These are phyloP conservation scores for Aselliscus stoliczkanus DNA, from an alignment of 2,797 vertebrate species.

Conservation along the genomic window DNA sequence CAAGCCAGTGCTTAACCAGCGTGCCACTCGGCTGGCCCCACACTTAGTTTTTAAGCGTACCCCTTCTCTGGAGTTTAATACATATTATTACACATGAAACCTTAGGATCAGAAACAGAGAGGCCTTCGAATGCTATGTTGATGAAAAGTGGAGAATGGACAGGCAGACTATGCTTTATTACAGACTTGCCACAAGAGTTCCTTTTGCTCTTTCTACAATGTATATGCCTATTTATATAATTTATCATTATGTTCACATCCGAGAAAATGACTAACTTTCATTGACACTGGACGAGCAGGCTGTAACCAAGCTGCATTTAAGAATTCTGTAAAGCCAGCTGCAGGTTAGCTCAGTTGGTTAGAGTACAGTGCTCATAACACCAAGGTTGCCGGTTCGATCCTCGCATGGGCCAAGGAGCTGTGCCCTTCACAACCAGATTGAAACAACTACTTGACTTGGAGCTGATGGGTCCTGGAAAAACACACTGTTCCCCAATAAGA, in stretches of 20 bases:
- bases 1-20: too few relatives aligned
- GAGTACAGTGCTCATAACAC: too few relatives aligned
- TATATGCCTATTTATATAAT: not conserved
- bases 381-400: too few relatives aligned
- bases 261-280: not conserved
- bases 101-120: not conserved
- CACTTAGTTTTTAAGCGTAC: not conserved
- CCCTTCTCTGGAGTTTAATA: not conserved
- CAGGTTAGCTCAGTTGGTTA: too few relatives aligned
- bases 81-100: not conserved
- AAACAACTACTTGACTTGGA: too few relatives aligned
- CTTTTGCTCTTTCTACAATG: not conserved
- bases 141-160: not conserved
- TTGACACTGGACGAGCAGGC: not conserved
- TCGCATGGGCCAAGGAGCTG: too few relatives aligned
- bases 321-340: not conserved
- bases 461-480: too few relatives aligned
- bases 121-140: accelerated
- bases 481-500: too few relatives aligned
- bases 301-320: not conserved
- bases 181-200: not conserved
- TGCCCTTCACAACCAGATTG: too few relatives aligned
- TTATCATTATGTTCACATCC: not conserved
- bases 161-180: too few relatives aligned
- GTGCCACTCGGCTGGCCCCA: too few relatives aligned